Percentiles rank a stretch among this genome's conserved stretches.
phyloP scores from a whole-genome alignment of 2,888 invertebrate genomes.

The Heliconius ismenius region DNA sequence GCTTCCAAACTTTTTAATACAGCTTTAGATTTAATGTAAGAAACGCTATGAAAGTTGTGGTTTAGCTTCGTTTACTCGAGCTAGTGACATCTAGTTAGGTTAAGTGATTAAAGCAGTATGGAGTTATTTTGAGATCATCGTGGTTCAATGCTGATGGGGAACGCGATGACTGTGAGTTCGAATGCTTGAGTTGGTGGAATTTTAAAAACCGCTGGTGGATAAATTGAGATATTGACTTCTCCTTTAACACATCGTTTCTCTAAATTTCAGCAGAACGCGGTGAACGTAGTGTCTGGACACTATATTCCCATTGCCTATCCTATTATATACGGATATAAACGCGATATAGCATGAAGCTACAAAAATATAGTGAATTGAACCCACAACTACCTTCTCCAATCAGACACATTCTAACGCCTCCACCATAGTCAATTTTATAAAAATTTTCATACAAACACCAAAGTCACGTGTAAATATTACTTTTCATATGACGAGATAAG shows the following conservation, averaged over 20 bases:
- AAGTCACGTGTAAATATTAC: constrained; percentile 10
- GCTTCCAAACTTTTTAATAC: constrained; percentile 43
- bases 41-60: constrained; percentile 24
- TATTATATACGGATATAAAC: no score
- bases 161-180: no score
- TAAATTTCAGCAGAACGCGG: no score
- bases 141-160: background rate
- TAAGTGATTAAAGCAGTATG: constrained; percentile 6
- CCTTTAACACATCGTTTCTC: no score
- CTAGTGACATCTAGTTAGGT: constrained; percentile 3
- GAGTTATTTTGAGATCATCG: background rate
- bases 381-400: background rate
- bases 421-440: background rate
- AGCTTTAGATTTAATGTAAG: constrained; percentile 40
- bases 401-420: background rate
- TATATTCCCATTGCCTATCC: no score
- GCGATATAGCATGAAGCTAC: background rate
- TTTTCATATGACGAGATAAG: constrained; percentile 2
- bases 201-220: no score
- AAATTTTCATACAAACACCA: background rate
- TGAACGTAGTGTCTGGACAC: no score
- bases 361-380: background rate
- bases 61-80: background rate
- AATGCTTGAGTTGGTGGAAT: no score
- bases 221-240: no score